Percentiles rank a stretch among this genome's conserved stretches.
Conservation (phyloP, 2,797 vertebrate species). For the Microctenopoma steveboyesi region DNA sequence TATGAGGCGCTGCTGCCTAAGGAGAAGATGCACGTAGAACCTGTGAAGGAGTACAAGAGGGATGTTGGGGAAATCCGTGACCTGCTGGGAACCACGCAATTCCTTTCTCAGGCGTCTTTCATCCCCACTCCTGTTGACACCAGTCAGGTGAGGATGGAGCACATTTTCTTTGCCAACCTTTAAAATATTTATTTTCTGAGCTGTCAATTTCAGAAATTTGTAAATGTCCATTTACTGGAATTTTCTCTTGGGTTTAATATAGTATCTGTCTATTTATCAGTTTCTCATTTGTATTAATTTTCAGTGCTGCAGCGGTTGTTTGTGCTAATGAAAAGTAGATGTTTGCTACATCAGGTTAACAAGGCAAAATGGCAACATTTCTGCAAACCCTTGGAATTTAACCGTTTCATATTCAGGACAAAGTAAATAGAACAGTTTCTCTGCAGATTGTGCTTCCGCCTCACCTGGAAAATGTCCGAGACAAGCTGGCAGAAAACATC, state of each 20-base stretch:
- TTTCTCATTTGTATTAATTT: too few species aligned
- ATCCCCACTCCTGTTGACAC: constrained; percentile 96
- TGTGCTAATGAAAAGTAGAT: too few species aligned
- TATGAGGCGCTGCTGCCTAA: constrained; percentile 97
- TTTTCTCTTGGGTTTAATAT: too few species aligned
- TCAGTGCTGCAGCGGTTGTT: too few species aligned
- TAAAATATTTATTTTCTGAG: too few species aligned
- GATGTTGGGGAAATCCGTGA: constrained; percentile 92
- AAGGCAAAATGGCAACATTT: background rate
- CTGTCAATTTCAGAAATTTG: too few species aligned
- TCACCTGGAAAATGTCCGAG: constrained; percentile 95
- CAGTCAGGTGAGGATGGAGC: constrained; percentile 85
- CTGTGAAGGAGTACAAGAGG: constrained; percentile 98
- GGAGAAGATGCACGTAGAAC: constrained; percentile 96
- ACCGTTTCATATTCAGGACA: constrained; percentile 18
- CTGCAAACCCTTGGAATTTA: constrained; percentile 12
- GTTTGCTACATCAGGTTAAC: background rate
- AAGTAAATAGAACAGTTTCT: constrained; percentile 7
- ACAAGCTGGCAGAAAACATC: constrained; percentile 98
- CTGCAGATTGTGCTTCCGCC: constrained; percentile 91
- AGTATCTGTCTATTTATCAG: too few species aligned
- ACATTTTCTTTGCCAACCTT: too few species aligned
- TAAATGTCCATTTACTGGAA: too few species aligned
- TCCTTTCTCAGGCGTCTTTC: constrained; percentile 96
- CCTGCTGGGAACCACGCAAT: constrained; percentile 93